A percentile compares a stretch with the other conserved stretches of the same genome.
These are phyloP conservation scores for Mayetiola destructor DNA, from an alignment of 2,888 invertebrate species.

Conservation along the genomic window DNA sequence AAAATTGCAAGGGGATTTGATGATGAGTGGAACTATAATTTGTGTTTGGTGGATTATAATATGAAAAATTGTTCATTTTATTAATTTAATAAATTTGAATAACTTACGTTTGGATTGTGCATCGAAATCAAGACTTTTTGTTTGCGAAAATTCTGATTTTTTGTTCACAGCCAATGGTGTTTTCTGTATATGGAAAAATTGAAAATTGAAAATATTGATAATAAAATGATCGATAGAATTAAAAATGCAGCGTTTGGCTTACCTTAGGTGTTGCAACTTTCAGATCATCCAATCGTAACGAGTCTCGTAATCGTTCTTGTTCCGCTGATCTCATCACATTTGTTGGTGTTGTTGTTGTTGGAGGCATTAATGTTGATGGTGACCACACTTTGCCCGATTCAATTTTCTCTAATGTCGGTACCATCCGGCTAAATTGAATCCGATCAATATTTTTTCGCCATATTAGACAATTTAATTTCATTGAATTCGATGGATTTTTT, in stretches of 20 bases:
- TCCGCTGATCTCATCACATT: conserved; percentile 24
- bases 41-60: no score
- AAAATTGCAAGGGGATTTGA: no score
- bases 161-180: conserved; percentile 23
- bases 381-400: conserved; percentile 26
- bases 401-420: conserved; percentile 18
- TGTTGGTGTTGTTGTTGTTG: conserved; percentile 22
- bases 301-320: conserved; percentile 26
- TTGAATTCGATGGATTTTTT: not conserved
- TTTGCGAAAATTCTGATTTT: conserved; percentile 26
- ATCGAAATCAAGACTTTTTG: conserved; percentile 27
- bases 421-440: not conserved
- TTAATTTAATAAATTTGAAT: not conserved
- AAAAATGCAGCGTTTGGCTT: not conserved
- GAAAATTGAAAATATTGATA: not conserved
- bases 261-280: conserved; percentile 25
- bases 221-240: not conserved
- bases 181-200: conserved; percentile 20
- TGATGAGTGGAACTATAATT: no score
- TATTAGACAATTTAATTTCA: not conserved
- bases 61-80: not conserved
- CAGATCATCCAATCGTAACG: conserved; percentile 25
- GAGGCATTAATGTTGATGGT: conserved; percentile 20
- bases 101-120: conserved; percentile 25
- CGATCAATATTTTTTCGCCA: not conserved